Percentiles rank a stretch among this genome's conserved stretches.
phyloP scores from a whole-genome alignment of 2,888 invertebrate species.

The Mystacides longicornis region DNA sequence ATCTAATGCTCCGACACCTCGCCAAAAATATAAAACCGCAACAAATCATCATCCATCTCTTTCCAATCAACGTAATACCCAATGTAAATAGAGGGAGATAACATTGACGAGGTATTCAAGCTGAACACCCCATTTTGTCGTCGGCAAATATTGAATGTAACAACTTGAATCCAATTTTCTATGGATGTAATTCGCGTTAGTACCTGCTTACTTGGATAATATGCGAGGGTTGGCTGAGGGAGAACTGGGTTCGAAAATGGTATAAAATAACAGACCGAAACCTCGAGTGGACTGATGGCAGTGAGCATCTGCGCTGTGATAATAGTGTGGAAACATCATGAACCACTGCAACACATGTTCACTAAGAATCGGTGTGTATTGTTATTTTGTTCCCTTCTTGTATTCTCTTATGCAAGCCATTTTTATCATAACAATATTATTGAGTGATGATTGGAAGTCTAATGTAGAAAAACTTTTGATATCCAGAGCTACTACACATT shows the following conservation, averaged over 20 bases:
- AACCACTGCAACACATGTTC: conserved; percentile 12
- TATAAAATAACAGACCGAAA: conserved; percentile 19
- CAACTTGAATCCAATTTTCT: conserved; percentile 25
- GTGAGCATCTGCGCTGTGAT: conserved; percentile 23
- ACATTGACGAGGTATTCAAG: no score
- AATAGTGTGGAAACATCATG: conserved; percentile 10
- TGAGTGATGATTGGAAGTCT: no score
- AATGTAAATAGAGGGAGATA: not conserved
- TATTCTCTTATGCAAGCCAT: no score
- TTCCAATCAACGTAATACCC: not conserved
- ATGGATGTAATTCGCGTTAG: conserved; percentile 21
- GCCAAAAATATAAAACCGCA: conserved; percentile 1
- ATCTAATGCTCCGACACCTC: conserved; percentile 9
- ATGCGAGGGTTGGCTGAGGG: not conserved
- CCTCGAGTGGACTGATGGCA: conserved; percentile 18
- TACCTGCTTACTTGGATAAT: no score
- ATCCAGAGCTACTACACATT: no score
- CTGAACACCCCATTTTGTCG: conserved; percentile 1
- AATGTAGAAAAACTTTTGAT: no score
- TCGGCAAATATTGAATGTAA: conserved; percentile 9
- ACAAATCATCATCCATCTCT: conserved; percentile 1
- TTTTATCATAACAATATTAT: no score
- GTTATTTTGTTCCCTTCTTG: no score
- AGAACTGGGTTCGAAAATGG: conserved; percentile 4
- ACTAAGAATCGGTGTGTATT: not conserved